These are phyloP conservation scores for Cryptotis parvus DNA, from an alignment of 2,113 vertebrate species.

Conservation along the genomic window DNA sequence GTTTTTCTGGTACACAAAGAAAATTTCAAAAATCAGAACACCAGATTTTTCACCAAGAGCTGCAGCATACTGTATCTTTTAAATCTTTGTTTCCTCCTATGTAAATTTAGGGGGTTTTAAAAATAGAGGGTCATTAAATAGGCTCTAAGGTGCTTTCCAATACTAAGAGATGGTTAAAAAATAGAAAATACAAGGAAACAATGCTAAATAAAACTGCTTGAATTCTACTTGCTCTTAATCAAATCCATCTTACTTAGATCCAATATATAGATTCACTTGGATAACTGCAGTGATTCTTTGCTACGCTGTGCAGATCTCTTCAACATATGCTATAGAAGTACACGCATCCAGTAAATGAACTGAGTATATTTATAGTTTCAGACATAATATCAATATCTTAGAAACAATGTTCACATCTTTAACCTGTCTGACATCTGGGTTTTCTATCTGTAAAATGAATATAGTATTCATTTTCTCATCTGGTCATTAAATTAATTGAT, in stretches of 20 bases:
- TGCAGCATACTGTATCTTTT: background rate
- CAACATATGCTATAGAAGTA: background rate
- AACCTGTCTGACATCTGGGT: slow-evolving; percentile 14
- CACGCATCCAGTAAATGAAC: background rate
- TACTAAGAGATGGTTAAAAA: background rate
- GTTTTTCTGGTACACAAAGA: background rate
- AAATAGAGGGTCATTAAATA: background rate
- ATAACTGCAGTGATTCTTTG: background rate
- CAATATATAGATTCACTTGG: background rate
- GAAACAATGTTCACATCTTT: background rate
- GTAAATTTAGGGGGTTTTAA: slow-evolving; percentile 4
- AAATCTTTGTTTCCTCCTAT: background rate
- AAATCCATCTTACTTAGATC: background rate
- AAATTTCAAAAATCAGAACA: background rate
- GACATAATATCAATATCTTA: background rate
- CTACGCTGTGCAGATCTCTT: background rate
- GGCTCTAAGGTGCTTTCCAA: background rate
- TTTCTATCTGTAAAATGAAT: slow-evolving; percentile 52
- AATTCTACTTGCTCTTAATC: background rate
- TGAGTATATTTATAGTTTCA: background rate
- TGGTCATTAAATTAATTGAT: slow-evolving; percentile 13
- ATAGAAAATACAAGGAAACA: background rate
- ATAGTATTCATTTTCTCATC: slow-evolving; percentile 25
- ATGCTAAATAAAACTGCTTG: background rate
- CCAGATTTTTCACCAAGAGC: background rate